phyloP scores from a whole-genome alignment of 1,140 invertebrate species.

The Cydia splendana region DNA sequence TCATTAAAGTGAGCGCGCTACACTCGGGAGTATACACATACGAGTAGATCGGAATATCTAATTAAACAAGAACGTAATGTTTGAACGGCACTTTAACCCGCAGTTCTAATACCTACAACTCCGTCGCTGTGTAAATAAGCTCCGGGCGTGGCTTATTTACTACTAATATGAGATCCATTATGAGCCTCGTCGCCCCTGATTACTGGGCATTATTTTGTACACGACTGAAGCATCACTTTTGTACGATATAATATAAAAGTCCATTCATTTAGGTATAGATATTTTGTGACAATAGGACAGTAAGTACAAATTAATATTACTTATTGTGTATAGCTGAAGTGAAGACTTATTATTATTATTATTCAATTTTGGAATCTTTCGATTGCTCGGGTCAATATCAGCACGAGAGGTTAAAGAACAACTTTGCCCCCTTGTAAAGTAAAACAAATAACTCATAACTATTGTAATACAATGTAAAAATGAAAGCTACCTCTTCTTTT shows the following conservation, averaged over 20 bases:
- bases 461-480: too few relatives aligned
- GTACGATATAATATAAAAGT: neutral
- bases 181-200: slow-evolving; percentile 27
- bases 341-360: too few relatives aligned
- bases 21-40: neutral
- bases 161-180: slow-evolving; percentile 31
- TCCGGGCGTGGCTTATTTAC: slow-evolving; percentile 35
- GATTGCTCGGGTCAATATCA: too few relatives aligned
- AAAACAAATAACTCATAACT: too few relatives aligned
- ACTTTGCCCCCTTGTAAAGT: too few relatives aligned
- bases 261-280: neutral
- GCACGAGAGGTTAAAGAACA: too few relatives aligned
- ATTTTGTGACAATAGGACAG: neutral
- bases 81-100: slow-evolving; percentile 31
- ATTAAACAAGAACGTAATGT: slow-evolving; percentile 26
- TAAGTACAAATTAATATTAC: too few relatives aligned
- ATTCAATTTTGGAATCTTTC: too few relatives aligned
- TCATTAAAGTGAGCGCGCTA: slow-evolving; percentile 21
- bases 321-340: too few relatives aligned
- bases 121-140: slow-evolving; percentile 44
- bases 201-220: slow-evolving; percentile 37
- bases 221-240: slow-evolving; percentile 13
- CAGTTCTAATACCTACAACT: slow-evolving; percentile 27
- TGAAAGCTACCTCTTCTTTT: too few relatives aligned
- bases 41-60: slow-evolving; percentile 21